Base-by-base conservation (phyloP, 2,113 vertebrate genomes). In the Heloderma charlesbogerti region DNA sequence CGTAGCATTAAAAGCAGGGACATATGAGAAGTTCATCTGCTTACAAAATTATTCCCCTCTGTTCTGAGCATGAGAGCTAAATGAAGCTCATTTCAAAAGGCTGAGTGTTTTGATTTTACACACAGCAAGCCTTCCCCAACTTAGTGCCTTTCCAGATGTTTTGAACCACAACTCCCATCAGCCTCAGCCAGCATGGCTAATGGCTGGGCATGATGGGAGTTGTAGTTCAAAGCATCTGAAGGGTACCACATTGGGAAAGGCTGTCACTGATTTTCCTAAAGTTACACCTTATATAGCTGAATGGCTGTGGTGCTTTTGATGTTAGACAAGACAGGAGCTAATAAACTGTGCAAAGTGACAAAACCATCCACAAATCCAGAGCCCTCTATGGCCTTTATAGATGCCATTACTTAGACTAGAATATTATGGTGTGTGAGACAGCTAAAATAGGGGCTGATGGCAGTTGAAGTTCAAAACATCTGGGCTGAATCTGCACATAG, bases 31-130 rank as follows among this genome's bases (percentile, higher is more conserved):
- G 37, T 88, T 40, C 20, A 2, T 3, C 12, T 88, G 1, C 34
- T n/a, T 48, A 51, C 1, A 87, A 94, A 86, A 0, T 40, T 25
- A 1, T 0, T 0, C 1, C 27, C 1, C 8, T 82, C n/a, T 48
- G 2, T 31, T 71, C 43, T 71, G 72, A 91, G 18, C n/a, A 57
- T 34, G 10, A 54, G 2, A 16, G 31, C 20, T 8, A 87, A 80
- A 18, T 18, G 0, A 0, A 45, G 45, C 40, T 22, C 27, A 40
- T 54, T 86, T 66, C 74, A 88, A 34, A 92, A 2, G 85, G 3
- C 69, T n/a, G 0, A 43, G 25, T 15, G 29, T 10, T 93, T 87
- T 84, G 69, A 18, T 86, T 88, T 82, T 88, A 79, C 67, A 27
- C 29, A n/a, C 48, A 34, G 20, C 0, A 43, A 5, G 10, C 34